phyloP scores from a whole-genome alignment of 35 echinoderm and acorn worm genomes.

The Diadema setosum region DNA sequence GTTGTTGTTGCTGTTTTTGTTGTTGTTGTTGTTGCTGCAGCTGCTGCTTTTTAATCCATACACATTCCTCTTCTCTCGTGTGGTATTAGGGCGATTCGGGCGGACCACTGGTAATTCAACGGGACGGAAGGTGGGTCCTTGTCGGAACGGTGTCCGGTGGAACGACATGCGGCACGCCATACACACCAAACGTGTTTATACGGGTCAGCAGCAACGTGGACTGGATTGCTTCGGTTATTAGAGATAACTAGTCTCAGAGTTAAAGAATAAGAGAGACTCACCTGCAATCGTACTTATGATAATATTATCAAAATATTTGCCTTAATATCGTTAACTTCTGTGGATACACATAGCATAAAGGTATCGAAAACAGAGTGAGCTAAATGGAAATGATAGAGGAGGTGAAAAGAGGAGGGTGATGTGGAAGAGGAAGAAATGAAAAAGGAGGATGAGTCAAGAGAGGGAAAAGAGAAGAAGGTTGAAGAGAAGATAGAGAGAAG shows the following conservation, averaged over 20 bases:
- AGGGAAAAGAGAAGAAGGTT: too few species aligned
- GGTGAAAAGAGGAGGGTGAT: too few species aligned
- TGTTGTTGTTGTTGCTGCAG: neutral
- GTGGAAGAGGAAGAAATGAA: too few species aligned
- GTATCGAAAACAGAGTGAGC: too few species aligned
- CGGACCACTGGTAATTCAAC: neutral
- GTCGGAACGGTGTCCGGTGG: neutral
- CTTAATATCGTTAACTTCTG: too few species aligned
- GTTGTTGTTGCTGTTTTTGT: neutral
- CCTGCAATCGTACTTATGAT: too few species aligned
- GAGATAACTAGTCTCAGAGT: neutral
- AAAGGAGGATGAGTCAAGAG: too few species aligned
- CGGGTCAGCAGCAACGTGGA: neutral
- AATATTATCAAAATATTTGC: too few species aligned
- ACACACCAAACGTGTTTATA: neutral
- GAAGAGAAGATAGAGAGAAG: too few species aligned
- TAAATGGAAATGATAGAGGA: too few species aligned
- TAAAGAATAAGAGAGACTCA: too few species aligned
- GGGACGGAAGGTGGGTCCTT: neutral
- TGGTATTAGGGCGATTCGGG: constrained; percentile 18
- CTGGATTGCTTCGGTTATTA: neutral
- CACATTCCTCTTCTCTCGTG: neutral
- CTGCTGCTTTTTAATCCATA: neutral
- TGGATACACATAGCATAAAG: too few species aligned
- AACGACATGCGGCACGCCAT: neutral